phyloP scores from a whole-genome alignment of 2,888 invertebrate genomes.

The Candidula unifasciata region DNA sequence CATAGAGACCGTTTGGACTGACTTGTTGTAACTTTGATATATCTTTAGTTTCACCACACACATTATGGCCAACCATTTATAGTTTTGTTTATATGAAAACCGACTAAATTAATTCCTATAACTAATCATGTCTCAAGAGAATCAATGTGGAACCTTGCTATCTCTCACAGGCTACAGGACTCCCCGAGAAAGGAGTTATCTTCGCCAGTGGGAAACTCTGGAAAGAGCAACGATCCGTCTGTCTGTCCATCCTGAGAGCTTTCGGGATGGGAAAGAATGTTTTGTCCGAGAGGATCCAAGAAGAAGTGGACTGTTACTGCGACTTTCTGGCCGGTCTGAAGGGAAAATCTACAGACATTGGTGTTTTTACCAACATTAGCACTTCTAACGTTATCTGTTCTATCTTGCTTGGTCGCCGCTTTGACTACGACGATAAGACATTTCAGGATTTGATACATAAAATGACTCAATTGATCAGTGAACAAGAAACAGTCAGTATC shows the following conservation, averaged over 20 bases:
- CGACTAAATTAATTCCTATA: no score
- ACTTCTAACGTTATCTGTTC: not conserved
- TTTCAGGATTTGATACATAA: not conserved
- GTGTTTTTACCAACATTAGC: not conserved
- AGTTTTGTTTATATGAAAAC: no score
- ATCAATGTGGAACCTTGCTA: no score
- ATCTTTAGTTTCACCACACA: no score
- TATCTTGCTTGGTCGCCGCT: conserved; percentile 14
- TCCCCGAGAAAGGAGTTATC: not conserved
- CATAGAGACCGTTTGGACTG: no score
- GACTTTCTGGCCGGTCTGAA: not conserved
- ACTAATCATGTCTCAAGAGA: no score
- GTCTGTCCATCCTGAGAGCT: not conserved
- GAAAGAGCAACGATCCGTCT: conserved; percentile 12
- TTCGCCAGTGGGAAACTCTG: not conserved
- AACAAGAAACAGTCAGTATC: not conserved
- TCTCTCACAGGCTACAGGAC: not conserved
- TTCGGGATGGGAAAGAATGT: conserved; percentile 1
- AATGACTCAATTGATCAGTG: not conserved
- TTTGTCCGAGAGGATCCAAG: not conserved
- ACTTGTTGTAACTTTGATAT: no score
- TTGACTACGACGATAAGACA: not conserved
- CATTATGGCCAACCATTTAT: no score
- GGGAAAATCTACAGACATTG: not conserved
- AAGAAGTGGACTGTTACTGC: not conserved